Base-by-base conservation (phyloP, 1,140 invertebrate species). In the Brachionus manjavacas region DNA sequence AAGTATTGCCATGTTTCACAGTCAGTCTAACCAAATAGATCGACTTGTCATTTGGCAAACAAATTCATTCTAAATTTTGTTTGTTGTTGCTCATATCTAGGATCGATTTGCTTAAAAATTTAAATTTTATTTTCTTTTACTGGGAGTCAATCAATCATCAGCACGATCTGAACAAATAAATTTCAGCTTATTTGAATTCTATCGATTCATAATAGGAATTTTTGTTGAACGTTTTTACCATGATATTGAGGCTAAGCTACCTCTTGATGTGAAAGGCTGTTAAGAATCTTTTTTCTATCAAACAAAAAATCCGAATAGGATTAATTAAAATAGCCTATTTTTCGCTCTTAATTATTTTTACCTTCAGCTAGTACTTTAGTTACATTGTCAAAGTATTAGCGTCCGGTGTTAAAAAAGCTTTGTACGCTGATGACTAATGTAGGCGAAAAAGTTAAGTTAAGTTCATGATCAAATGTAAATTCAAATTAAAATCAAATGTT, bases 71-170 rank as follows among this genome's bases (percentile, higher is more conserved):
- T 68, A 4, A n/a, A 2, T 20, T 39, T 16, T 72, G 35, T 72
- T 72, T 72, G 68, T 43, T 72, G 14, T 8, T 35, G 12, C 31
- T 39, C 9, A 11, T 20, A 20, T 72, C 16, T 43, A 41, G 0
- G 31, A 39, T 41, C 9, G 31, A 72, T 41, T 41, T 72, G 28
- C 1, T 16, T 39, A 16, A 43, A 43, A 41, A 20, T 20, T 72
- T 8, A 23, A 39, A 41, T 72, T 20, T 39, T n/a, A 23, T 39
- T 14, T 72, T 72, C 35, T 68, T 14, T 20, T 35, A 3, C 68
- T 39, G 16, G 4, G 23, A 72, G 20, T 72, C 68, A 72, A 72
- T 72, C 68, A 72, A 72, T 41, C 68, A 72, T 72, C 68, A 72
- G 68, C 16, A 41, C 8, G 31, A 72, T 41, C 1, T 72, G 68